These are phyloP conservation scores for Alligator mississippiensis DNA, from an alignment of 2,113 vertebrate species.

Conservation along the genomic window DNA sequence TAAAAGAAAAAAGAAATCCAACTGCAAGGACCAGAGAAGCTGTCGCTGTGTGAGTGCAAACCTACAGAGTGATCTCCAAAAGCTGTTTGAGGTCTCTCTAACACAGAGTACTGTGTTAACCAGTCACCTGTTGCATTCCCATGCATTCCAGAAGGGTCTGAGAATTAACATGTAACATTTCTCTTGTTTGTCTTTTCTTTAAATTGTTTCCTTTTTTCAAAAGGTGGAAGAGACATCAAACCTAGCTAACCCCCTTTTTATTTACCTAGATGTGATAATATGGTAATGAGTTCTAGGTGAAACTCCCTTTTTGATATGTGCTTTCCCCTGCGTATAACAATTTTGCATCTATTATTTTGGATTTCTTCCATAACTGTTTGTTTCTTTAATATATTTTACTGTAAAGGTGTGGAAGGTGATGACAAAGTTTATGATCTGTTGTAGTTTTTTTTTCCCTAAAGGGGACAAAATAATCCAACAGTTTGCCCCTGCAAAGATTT, in stretches of 20 bases:
- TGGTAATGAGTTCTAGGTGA: not conserved
- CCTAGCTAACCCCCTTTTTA: not conserved
- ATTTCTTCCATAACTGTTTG: not conserved
- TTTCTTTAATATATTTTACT: not conserved
- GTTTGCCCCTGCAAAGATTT: not conserved
- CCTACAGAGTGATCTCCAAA: not conserved
- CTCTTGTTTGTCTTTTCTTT: accelerated
- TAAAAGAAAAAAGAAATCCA: not conserved
- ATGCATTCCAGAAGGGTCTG: not conserved
- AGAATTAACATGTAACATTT: not conserved
- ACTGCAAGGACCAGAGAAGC: not conserved
- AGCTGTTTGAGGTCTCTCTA: not conserved
- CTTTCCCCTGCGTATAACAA: not conserved
- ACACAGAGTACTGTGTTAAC: not conserved
- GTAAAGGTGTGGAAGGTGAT: not conserved
- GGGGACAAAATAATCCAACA: not conserved
- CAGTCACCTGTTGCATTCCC: constrained; percentile 24
- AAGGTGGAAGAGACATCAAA: not conserved
- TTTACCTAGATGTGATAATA: not conserved
- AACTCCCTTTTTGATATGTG: accelerated
- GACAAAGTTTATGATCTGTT: not conserved
- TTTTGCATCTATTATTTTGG: not conserved
- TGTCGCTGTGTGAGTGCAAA: not conserved
- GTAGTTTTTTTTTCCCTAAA: not conserved
- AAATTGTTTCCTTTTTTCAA: not conserved